A percentile compares a stretch with the other conserved stretches of the same genome.
Evolutionary conservation across 1,140 invertebrate species (phyloP).

Genomic region (Cyrtorhinus lividipennis): DNA sequence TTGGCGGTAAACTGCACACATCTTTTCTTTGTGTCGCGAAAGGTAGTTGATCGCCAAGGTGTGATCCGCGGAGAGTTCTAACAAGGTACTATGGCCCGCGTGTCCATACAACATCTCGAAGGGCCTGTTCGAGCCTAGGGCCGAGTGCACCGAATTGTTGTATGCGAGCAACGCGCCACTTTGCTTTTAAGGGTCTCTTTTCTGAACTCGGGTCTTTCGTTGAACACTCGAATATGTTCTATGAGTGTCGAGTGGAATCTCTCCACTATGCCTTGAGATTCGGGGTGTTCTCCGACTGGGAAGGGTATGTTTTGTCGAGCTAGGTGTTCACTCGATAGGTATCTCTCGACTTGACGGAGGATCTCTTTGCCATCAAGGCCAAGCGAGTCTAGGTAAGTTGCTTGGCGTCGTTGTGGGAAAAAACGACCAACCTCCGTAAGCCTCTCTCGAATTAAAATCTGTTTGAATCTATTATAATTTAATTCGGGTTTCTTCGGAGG

Average conservation of each 20-base stretch:
- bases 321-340: background rate
- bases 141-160: no score
- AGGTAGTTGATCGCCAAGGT: background rate
- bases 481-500: no score
- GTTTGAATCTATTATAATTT: no score
- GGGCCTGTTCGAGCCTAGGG: no score
- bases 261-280: background rate
- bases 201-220: background rate
- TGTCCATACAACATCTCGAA: no score
- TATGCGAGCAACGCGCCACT: background rate
- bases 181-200: background rate
- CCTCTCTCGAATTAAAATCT: no score
- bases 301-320: background rate
- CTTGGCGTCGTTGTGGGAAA: background rate
- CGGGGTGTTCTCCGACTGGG: background rate
- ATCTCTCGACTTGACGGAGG: no score
- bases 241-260: constrained; percentile 3
- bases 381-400: background rate
- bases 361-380: no score
- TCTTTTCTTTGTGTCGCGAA: background rate
- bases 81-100: no score
- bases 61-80: background rate
- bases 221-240: background rate
- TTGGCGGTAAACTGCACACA: background rate
- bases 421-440: background rate